Percentiles rank a stretch among this genome's conserved stretches.
These are phyloP conservation scores for Dunckerocampus dactyliophorus DNA, from an alignment of 2,113 vertebrate genomes.

Conservation along the genomic window DNA sequence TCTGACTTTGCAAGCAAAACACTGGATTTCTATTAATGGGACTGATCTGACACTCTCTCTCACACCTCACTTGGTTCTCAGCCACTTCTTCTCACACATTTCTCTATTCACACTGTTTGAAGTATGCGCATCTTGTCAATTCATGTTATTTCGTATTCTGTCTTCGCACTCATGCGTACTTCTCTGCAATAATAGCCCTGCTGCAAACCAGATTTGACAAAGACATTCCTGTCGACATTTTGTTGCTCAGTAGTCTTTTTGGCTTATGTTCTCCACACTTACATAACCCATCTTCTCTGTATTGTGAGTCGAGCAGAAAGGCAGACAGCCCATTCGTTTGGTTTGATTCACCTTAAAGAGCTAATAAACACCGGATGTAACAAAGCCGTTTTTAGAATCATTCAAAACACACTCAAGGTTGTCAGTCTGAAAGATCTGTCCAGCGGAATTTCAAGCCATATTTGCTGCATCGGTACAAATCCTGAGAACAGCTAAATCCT, in stretches of 20 bases:
- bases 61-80: not conserved
- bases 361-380: not conserved
- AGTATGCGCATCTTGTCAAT: constrained; percentile 1
- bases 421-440: not conserved
- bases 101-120: constrained; percentile 1
- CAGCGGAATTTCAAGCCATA: not conserved
- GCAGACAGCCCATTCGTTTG: constrained; percentile 6
- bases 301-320: constrained; percentile 6
- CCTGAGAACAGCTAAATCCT: not conserved
- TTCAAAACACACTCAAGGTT: not conserved
- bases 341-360: too few relatives aligned
- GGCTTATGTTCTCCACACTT: constrained; percentile 42
- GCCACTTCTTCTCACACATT: not conserved
- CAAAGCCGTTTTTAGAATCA: not conserved
- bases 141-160: constrained; percentile 2
- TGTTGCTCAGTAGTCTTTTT: constrained; percentile 28
- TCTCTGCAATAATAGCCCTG: constrained; percentile 22
- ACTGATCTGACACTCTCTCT: constrained; percentile 56
- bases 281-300: constrained; percentile 44
- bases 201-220: constrained; percentile 23
- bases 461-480: not conserved
- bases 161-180: not conserved
- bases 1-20: constrained; percentile 32
- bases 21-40: constrained; percentile 53
- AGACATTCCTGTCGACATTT: constrained; percentile 28